Conservation (phyloP, 2,113 vertebrate genomes). For the Megaptera novaeangliae region DNA sequence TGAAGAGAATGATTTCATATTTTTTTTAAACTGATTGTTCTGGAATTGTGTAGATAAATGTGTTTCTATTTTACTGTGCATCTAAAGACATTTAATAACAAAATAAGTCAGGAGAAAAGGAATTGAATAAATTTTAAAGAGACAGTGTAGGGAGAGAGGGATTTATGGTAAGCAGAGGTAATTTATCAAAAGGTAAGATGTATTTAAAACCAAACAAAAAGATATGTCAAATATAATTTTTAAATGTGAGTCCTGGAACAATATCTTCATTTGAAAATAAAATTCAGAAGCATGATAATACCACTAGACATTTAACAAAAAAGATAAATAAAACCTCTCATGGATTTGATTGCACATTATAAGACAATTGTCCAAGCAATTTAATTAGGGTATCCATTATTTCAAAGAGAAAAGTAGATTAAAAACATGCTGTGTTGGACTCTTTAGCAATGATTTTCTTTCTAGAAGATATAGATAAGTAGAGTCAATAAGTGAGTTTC, state of each 20-base stretch:
- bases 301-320: background rate
- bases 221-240: background rate
- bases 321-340: background rate
- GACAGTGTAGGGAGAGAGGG: background rate
- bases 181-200: background rate
- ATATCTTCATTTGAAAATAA: background rate
- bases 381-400: slow-evolving; percentile 4
- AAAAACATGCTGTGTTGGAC: background rate
- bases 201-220: slow-evolving; percentile 11
- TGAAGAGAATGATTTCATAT: background rate
- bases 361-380: slow-evolving; percentile 5
- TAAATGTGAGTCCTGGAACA: background rate
- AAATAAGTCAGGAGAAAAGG: background rate
- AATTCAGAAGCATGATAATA: background rate
- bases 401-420: slow-evolving; percentile 6
- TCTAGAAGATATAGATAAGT: background rate
- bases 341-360: background rate
- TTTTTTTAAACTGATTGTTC: background rate
- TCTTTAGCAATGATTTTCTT: slow-evolving; percentile 23
- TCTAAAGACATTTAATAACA: background rate
- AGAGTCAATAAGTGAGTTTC: slow-evolving; percentile 45
- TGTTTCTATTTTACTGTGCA: background rate
- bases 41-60: background rate
- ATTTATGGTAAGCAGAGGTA: background rate
- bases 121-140: background rate